Evolutionary conservation across 2,888 invertebrate species (phyloP).

Genomic region (Callinectes sapidus): DNA sequence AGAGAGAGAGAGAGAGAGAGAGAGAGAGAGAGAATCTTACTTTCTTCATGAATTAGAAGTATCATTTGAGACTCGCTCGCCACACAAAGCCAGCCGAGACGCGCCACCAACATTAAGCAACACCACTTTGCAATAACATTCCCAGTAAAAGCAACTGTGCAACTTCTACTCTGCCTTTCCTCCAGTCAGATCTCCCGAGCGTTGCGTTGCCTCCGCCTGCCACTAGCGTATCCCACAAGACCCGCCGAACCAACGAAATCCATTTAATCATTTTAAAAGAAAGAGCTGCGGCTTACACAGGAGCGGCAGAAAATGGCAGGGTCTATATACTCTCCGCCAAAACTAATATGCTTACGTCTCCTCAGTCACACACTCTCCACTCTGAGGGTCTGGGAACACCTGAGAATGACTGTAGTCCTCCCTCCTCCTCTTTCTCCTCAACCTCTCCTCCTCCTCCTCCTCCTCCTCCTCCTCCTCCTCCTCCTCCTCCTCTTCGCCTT

Average conservation of each 20-base stretch:
- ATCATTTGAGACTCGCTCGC: neutral
- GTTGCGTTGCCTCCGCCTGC: neutral
- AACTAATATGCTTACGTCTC: conserved; percentile 56
- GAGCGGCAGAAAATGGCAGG: conserved; percentile 53
- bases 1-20: neutral
- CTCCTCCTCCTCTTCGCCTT: conserved; percentile 26
- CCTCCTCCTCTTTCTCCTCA: neutral
- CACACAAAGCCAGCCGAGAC: neutral
- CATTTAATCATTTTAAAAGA: conserved; percentile 49
- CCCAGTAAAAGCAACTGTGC: neutral
- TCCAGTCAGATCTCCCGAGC: conserved; percentile 21
- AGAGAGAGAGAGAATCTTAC: neutral
- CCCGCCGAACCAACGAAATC: conserved; percentile 38
- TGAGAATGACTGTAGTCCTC: neutral
- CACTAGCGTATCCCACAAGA: conserved; percentile 31
- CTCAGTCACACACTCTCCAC: conserved; percentile 34
- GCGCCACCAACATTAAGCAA: neutral
- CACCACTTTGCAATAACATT: conserved; percentile 29
- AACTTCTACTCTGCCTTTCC: neutral
- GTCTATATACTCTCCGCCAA: conserved; percentile 47
- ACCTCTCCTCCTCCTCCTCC: conserved; percentile 4
- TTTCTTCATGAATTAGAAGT: conserved; percentile 41
- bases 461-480: neutral
- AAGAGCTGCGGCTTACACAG: conserved; percentile 48
- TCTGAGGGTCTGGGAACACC: neutral